Base-by-base conservation (phyloP, 92 coral and sea anemone genomes). In the Zoanthus gigantus region DNA sequence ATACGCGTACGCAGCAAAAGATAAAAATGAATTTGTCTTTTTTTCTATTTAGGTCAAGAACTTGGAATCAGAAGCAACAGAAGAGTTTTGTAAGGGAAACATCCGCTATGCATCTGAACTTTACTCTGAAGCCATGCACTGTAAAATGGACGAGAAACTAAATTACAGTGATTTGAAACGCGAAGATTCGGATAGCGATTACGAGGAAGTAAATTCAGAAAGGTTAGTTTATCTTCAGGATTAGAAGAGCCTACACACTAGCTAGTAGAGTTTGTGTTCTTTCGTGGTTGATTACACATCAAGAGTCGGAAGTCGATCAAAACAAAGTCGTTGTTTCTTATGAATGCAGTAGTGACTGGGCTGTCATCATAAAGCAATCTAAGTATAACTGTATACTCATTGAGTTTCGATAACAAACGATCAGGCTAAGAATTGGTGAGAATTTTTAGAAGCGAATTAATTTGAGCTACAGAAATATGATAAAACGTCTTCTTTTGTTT, bases 51-150 rank as follows among this genome's bases (percentile, higher is more conserved):
- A 81, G 85, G 74, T 63, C 16, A 44, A 48, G 74, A 81, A 46
- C 63, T 61, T 81, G 28, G 85, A 81, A 66, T 66, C 75, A 15
- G 74, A 81, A 81, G 85, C 85, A 67, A 81, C 63, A 44, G 85
- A 81, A 14, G 85, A 73, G 2, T 81, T 81, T 29, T 81, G 85
- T 67, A 81, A 81, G 34, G 85, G 85, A 42, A 81, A 81, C 85
- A 81, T 45, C 0, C 85, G 76, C 45, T 81, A 81, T 69, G 85
- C 85, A 7, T 74, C 85, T 11, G 75, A 81, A 23, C 75, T 81
- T 0, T 81, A 81, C 60, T 66, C 85, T 48, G 44, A 81, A 69
- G 85, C 61, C 34, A 81, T 81, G 85, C 75, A 44, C 57, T 11
- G 46, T 16, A 46, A 81, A 81, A 45, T 81, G 76, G 85, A 81